Conservation (phyloP, 2,888 invertebrate genomes). For the Xestobium rufovillosum region DNA sequence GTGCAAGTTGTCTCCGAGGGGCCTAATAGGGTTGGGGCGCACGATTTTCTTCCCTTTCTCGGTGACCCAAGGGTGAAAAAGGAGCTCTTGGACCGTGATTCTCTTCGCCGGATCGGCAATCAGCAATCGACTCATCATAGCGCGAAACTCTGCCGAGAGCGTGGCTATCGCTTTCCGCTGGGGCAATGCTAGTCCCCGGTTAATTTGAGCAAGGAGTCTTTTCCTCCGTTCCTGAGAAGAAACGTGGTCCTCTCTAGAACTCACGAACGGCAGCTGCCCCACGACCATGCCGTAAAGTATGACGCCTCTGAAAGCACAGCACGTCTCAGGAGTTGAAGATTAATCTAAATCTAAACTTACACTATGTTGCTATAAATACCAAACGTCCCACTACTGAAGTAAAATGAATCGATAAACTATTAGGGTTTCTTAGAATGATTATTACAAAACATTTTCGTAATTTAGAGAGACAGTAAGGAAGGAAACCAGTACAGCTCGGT, state of each 20-base stretch:
- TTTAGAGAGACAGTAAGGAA: no score
- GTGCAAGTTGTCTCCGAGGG: conserved; percentile 35
- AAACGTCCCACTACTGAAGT: no score
- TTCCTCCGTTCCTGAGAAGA: conserved; percentile 50
- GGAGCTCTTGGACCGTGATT: conserved; percentile 51
- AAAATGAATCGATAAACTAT: no score
- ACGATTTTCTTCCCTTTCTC: conserved; percentile 46
- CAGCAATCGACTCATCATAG: conserved; percentile 49
- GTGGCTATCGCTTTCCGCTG: conserved; percentile 50
- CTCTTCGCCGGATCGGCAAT: conserved; percentile 49
- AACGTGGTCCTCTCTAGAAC: conserved; percentile 38
- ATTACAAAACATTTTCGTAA: no score
- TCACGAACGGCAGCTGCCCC: conserved; percentile 61
- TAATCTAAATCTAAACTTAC: not conserved
- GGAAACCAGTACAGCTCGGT: no score
- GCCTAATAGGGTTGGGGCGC: conserved; percentile 45
- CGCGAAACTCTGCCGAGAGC: conserved; percentile 42
- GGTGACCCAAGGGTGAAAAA: conserved; percentile 54
- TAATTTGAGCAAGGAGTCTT: conserved; percentile 57
- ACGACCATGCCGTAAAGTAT: conserved; percentile 70
- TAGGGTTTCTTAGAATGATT: no score
- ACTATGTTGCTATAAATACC: no score
- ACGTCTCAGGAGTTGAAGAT: conserved; percentile 5
- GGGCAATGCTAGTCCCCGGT: conserved; percentile 54
- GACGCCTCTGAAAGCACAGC: conserved; percentile 51